Percentiles rank a stretch among this genome's conserved stretches.
Evolutionary conservation across 2,888 invertebrate species (phyloP).

Genomic region (Eupithecia exiguata): DNA sequence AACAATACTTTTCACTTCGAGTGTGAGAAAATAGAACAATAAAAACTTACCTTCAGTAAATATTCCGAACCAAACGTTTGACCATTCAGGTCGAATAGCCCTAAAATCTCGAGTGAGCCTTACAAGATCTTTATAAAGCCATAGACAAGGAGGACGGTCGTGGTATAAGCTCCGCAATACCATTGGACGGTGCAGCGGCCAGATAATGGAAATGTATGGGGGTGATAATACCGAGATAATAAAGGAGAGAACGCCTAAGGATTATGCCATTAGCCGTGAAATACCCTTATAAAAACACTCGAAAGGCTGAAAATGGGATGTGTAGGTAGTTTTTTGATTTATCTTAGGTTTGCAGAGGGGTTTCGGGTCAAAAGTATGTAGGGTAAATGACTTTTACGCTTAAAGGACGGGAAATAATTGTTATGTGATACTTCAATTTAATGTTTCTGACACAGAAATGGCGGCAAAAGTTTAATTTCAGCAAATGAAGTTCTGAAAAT

Average conservation of each 20-base stretch:
- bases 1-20: no score
- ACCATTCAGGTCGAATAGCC: neutral
- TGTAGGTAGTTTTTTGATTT: constrained; percentile 9
- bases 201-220: constrained; percentile 41
- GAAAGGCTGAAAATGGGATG: neutral
- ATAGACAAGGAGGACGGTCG: constrained; percentile 59
- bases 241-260: constrained; percentile 14
- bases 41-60: no score
- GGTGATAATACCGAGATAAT: constrained; percentile 38
- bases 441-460: neutral
- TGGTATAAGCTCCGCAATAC: constrained; percentile 45
- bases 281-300: constrained; percentile 13
- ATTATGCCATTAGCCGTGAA: constrained; percentile 21
- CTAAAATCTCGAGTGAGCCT: constrained; percentile 2
- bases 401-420: neutral
- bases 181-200: constrained; percentile 48
- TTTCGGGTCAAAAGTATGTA: neutral
- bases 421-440: neutral
- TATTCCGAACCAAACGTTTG: no score
- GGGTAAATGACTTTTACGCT: neutral
- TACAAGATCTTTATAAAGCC: constrained; percentile 52
- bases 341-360: constrained; percentile 13
- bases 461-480: neutral
- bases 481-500: neutral
- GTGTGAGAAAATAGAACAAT: no score